Evolutionary conservation across 2,797 vertebrate genomes (phyloP).

Genomic region (Falco rusticolus): DNA sequence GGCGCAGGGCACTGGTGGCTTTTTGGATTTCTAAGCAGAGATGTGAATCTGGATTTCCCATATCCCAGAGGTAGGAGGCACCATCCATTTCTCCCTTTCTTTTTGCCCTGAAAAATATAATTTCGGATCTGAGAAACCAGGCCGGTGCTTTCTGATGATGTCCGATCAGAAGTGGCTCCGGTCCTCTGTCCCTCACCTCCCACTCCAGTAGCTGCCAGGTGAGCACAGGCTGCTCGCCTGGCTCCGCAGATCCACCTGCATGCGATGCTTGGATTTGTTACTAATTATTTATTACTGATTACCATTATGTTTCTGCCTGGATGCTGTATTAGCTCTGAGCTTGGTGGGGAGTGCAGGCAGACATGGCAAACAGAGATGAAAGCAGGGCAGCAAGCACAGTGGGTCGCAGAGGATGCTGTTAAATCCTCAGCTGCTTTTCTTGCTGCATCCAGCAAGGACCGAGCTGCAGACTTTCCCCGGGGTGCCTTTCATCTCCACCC

Average conservation of each 20-base stretch:
- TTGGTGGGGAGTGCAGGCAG: not conserved
- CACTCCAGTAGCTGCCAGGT: not conserved
- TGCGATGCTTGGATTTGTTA: not conserved
- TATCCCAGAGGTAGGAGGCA: not conserved
- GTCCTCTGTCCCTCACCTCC: not conserved
- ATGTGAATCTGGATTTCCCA: not conserved
- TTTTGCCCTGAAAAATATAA: not conserved
- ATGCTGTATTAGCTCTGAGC: not conserved
- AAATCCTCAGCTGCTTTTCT: not conserved
- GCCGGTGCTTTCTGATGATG: not conserved
- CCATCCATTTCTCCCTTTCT: not conserved
- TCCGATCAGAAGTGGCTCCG: not conserved
- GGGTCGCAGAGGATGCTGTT: fast-evolving
- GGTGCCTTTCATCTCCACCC: not conserved
- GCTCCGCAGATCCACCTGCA: not conserved
- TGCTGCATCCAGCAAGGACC: not conserved
- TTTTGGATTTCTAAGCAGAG: not conserved
- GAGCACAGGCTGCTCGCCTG: not conserved
- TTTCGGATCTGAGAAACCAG: not conserved
- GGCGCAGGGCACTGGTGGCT: not conserved
- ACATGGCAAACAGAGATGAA: not conserved
- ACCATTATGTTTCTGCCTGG: not conserved
- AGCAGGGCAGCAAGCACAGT: not conserved
- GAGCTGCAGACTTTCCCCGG: not conserved
- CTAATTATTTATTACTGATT: not conserved